These are phyloP conservation scores for Apteryx mantelli DNA, from an alignment of 2,113 vertebrate species.

Conservation along the genomic window DNA sequence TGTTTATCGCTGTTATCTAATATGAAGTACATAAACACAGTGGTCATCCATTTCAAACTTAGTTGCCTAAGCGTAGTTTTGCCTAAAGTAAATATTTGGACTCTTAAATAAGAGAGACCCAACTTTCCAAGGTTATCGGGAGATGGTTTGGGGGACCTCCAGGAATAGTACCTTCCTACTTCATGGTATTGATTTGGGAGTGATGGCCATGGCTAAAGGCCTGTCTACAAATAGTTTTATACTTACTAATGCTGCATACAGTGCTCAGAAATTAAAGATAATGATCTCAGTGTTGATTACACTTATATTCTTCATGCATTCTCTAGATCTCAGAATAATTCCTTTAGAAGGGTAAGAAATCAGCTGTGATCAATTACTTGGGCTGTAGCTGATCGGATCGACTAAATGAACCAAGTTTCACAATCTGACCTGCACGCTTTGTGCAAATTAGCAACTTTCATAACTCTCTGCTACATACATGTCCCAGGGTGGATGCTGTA, in stretches of 20 bases:
- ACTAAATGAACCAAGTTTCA: not conserved
- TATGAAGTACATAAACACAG: not conserved
- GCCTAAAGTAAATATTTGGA: not conserved
- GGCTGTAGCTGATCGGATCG: not conserved
- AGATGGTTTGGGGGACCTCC: not conserved
- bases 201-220: not conserved
- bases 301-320: not conserved
- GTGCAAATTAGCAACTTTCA: not conserved
- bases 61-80: not conserved
- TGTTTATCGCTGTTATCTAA: not conserved
- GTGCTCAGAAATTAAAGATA: not conserved
- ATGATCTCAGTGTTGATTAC: not conserved
- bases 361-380: not conserved
- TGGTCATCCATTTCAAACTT: not conserved
- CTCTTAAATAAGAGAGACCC: not conserved
- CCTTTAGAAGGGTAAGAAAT: not conserved
- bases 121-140: not conserved
- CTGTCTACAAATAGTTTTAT: not conserved
- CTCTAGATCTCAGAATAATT: not conserved
- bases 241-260: not conserved
- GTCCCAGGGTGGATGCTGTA: not conserved
- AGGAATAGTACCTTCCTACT: not conserved
- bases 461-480: not conserved
- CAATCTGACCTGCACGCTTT: not conserved
- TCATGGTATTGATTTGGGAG: not conserved